A percentile compares a stretch with the other conserved stretches of the same genome.
Conservation (phyloP, 2,888 invertebrate genomes). For the Chrysolina haemoptera region DNA sequence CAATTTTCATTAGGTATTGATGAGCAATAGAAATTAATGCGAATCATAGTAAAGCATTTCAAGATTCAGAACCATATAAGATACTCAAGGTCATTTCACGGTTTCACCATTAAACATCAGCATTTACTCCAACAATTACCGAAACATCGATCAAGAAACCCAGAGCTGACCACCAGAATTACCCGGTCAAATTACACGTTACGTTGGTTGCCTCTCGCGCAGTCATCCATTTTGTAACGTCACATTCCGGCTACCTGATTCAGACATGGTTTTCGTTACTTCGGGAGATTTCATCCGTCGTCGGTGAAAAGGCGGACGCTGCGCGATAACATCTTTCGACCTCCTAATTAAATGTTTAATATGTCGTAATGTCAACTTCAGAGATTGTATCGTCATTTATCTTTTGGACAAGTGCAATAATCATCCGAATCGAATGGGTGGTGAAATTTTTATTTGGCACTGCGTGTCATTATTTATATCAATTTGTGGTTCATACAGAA, state of each 20-base stretch:
- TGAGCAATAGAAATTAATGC: no score
- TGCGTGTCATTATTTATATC: background rate
- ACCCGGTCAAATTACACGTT: constrained; percentile 19
- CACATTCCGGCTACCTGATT: constrained; percentile 11
- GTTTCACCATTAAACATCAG: background rate
- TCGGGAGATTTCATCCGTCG: constrained; percentile 21
- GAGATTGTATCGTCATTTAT: constrained; percentile 35
- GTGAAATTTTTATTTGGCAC: constrained; percentile 19
- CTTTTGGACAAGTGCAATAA: constrained; percentile 37
- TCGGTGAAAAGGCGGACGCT: constrained; percentile 26
- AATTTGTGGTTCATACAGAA: background rate
- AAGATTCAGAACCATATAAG: no score
- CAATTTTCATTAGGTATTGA: no score
- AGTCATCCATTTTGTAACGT: constrained; percentile 19
- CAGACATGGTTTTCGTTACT: constrained; percentile 1
- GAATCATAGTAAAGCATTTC: no score
- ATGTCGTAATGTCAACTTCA: constrained; percentile 23
- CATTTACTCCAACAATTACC: background rate
- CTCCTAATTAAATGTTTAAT: constrained; percentile 34
- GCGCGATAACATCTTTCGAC: constrained; percentile 24
- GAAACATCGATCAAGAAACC: constrained; percentile 10
- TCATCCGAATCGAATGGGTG: constrained; percentile 18
- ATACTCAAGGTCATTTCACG: background rate
- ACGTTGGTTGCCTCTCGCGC: constrained; percentile 7
- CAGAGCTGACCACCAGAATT: constrained; percentile 9